A percentile compares a stretch with the other conserved stretches of the same genome.
These are phyloP conservation scores for Venustaconcha ellipsiformis DNA, from an alignment of 1,140 invertebrate genomes.

Conservation along the genomic window DNA sequence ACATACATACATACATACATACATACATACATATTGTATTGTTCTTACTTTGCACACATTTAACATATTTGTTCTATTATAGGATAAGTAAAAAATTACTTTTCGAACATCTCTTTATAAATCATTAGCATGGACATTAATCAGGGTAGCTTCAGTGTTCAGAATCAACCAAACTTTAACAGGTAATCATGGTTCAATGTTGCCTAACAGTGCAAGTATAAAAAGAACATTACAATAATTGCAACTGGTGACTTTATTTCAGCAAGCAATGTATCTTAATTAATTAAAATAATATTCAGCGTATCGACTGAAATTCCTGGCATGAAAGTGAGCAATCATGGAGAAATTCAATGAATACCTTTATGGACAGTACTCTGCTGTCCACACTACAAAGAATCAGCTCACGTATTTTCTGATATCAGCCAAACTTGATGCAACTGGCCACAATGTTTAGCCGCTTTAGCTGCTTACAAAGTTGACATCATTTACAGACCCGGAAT, in stretches of 20 bases:
- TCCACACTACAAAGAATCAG: conserved; percentile 32
- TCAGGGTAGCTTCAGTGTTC: too few species aligned
- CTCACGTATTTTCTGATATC: conserved; percentile 23
- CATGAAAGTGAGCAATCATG: conserved; percentile 19
- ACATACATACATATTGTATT: too few species aligned
- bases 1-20: too few species aligned
- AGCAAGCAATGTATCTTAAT: conserved; percentile 27
- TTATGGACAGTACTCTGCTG: conserved; percentile 13
- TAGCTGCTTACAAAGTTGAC: conserved; percentile 12
- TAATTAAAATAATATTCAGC: conserved; percentile 25
- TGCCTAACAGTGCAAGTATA: conserved; percentile 30
- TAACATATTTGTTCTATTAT: too few species aligned
- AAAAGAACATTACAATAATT: conserved; percentile 51
- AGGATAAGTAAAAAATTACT: too few species aligned
- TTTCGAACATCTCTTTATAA: too few species aligned
- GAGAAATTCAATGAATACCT: conserved; percentile 33
- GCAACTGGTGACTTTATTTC: conserved; percentile 21
- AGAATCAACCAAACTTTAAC: too few species aligned
- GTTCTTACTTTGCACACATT: too few species aligned
- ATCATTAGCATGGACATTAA: too few species aligned
- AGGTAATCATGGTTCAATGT: conserved; percentile 14
- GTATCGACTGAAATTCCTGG: conserved; percentile 24
- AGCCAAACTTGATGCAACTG: conserved; percentile 20
- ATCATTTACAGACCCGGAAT: conserved; percentile 19
- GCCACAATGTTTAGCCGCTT: conserved; percentile 18